Evolutionary conservation across 2,888 invertebrate species (phyloP), one percentile per base, ranked within the genome.

Genomic region (Noctua comes): DNA sequence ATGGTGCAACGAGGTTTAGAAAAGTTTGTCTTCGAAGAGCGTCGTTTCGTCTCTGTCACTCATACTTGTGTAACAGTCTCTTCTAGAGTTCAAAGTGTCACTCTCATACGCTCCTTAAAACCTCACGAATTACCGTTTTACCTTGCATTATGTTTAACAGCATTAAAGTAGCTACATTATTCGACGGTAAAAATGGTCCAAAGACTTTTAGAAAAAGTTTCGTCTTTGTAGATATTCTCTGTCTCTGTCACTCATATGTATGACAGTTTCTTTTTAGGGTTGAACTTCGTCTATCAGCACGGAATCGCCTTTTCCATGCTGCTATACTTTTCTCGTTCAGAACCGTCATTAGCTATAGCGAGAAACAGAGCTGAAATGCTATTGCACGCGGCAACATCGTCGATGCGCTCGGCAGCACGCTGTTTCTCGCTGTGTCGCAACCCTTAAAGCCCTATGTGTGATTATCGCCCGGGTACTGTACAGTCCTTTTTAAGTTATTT

Each of bases 21-120:
- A 16, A n/a, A 72, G 54, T 18, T n/a, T 54, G 5, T 1, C 13
- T 31, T 40, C 6, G 10, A 40, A 51, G 16, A 76, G 10, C 13
- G 2, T 59, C 7, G 16, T 7, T 5, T 31, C 5, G 2, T 18
- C 16, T 62, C 24, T 21, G 21, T 31, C 43, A n/a, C 11, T 24
- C 18, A 27, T 57, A 21, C 13, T 10, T 48, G 69, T 21, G 36
- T 4, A 18, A 27, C 36, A 40, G 7, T 57, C 5, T 5, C 27
- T 57, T 71, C 13, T 21, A n/a, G 48, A 48, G 24, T 40, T 68
- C n/a, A 31, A 65, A n/a, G 13, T 24, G 24, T 24, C 86, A 72
- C 77, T 83, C 51, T 59, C 36, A 27, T n/a, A 40, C 48, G 43
- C 24, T 46, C 31, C 51, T 76, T 72, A 83, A 81, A 83, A 31